Evolutionary conservation across 2,113 vertebrate species (phyloP).

Genomic region (Ovis aries): DNA sequence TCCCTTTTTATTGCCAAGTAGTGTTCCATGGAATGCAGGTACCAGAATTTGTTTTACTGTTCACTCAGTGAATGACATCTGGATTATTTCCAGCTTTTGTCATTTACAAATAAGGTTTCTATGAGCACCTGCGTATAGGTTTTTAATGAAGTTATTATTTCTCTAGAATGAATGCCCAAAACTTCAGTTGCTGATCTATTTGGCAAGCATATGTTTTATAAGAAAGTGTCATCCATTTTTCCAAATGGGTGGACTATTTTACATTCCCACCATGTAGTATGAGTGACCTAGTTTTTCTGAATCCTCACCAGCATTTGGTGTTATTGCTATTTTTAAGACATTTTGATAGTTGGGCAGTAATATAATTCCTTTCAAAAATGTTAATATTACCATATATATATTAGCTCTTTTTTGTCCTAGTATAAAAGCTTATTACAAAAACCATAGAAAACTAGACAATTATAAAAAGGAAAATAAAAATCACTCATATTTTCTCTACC

Average conservation of each 20-base stretch:
- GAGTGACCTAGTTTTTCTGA: not conserved
- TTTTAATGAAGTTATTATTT: not conserved
- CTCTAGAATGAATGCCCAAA: not conserved
- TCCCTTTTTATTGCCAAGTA: not conserved
- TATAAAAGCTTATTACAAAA: not conserved
- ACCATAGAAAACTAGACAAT: not conserved
- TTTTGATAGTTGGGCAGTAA: not conserved
- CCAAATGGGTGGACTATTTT: not conserved
- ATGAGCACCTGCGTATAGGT: not conserved
- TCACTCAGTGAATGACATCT: not conserved
- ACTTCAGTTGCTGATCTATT: not conserved
- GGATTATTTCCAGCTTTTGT: not conserved
- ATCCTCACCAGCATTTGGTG: not conserved
- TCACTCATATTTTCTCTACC: not conserved
- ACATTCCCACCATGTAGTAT: not conserved
- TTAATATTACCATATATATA: not conserved
- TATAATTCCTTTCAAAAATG: conserved; percentile 11
- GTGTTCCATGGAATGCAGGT: not conserved
- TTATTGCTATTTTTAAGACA: not conserved
- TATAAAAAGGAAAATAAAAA: not conserved
- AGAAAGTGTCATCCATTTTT: not conserved
- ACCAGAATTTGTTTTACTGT: not conserved
- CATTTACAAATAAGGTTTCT: not conserved
- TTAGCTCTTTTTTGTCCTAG: conserved; percentile 1
- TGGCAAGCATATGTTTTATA: not conserved